Evolutionary conservation across 2,797 vertebrate species (phyloP).

Genomic region (Lerista edwardsae): DNA sequence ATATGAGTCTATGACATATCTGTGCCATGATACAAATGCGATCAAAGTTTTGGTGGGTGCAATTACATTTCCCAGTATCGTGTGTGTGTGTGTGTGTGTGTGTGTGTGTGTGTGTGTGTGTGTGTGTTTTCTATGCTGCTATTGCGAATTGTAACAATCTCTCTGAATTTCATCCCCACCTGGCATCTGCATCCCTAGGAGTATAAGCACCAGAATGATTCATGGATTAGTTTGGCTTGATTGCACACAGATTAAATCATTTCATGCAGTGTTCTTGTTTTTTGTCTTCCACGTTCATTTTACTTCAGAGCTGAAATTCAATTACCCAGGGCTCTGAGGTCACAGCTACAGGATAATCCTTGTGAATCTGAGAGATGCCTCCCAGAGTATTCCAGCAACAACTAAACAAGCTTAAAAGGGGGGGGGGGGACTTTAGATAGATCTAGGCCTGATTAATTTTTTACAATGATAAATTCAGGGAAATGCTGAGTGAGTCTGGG

Average conservation of each 20-base stretch:
- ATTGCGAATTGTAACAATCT: conserved; percentile 1
- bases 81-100: not conserved
- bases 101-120: no score
- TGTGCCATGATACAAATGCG: not conserved
- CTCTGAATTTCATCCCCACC: not conserved
- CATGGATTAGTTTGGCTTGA: conserved; percentile 46
- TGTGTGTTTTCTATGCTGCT: no score
- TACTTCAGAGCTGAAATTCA: conserved; percentile 48
- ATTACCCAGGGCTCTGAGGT: conserved; percentile 13
- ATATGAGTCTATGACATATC: not conserved
- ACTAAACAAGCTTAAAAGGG: not conserved
- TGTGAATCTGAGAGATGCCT: not conserved
- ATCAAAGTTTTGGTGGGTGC: no score
- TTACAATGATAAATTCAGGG: not conserved
- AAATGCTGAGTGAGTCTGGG: not conserved
- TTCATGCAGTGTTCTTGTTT: conserved; percentile 31
- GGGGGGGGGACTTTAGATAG: conserved; percentile 6
- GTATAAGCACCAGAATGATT: conserved; percentile 33
- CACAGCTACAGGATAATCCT: not conserved
- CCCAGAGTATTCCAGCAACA: not conserved
- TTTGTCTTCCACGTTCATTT: conserved; percentile 30
- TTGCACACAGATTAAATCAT: conserved; percentile 54
- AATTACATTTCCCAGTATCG: no score
- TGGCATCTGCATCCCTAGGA: conserved; percentile 4
- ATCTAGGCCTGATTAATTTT: conserved; percentile 9